Evolutionary conservation across 2,113 vertebrate species (phyloP).

Genomic region (Cynoglossus semilaevis): DNA sequence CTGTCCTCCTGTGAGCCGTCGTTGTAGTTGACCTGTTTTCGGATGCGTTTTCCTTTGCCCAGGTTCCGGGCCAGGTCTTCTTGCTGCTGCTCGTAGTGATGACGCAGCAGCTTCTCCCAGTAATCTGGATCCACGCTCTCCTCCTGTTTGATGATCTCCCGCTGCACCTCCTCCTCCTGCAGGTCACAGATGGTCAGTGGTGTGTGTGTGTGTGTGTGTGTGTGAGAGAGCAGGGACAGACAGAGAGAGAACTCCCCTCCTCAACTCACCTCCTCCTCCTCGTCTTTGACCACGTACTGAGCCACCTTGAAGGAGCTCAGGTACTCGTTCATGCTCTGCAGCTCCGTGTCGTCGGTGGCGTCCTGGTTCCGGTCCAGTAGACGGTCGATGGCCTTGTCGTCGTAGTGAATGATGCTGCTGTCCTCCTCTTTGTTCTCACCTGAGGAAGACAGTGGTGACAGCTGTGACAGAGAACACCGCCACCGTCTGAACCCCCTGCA

Average conservation of each 20-base stretch:
- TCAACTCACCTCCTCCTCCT: slow-evolving; percentile 85
- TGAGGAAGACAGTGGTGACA: slow-evolving; percentile 15
- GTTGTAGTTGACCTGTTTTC: slow-evolving; percentile 99
- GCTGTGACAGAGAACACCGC: too few relatives aligned
- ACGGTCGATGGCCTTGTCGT: slow-evolving; percentile 92
- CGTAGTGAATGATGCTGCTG: slow-evolving; percentile 95
- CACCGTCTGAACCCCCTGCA: too few relatives aligned
- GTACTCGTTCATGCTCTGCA: slow-evolving; percentile 98
- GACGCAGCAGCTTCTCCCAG: slow-evolving; percentile 95
- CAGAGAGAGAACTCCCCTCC: background rate
- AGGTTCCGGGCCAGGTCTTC: slow-evolving; percentile 95
- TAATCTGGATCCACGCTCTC: slow-evolving; percentile 97
- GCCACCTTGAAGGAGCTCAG: slow-evolving; percentile 98
- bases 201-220: background rate
- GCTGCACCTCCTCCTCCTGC: slow-evolving; percentile 94
- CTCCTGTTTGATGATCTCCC: slow-evolving; percentile 98
- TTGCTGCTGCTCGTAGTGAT: slow-evolving; percentile 97
- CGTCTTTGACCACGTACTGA: slow-evolving; percentile 95
- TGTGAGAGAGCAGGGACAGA: background rate
- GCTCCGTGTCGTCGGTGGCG: slow-evolving; percentile 90
- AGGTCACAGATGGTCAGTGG: background rate
- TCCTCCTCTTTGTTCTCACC: slow-evolving; percentile 95
- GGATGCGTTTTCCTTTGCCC: slow-evolving; percentile 96
- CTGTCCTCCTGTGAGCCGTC: slow-evolving; percentile 94
- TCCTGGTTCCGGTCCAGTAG: slow-evolving; percentile 93